A percentile compares a stretch with the other conserved stretches of the same genome.
These are phyloP conservation scores for Sitophilus oryzae DNA, from an alignment of 1,140 invertebrate species.

Conservation along the genomic window DNA sequence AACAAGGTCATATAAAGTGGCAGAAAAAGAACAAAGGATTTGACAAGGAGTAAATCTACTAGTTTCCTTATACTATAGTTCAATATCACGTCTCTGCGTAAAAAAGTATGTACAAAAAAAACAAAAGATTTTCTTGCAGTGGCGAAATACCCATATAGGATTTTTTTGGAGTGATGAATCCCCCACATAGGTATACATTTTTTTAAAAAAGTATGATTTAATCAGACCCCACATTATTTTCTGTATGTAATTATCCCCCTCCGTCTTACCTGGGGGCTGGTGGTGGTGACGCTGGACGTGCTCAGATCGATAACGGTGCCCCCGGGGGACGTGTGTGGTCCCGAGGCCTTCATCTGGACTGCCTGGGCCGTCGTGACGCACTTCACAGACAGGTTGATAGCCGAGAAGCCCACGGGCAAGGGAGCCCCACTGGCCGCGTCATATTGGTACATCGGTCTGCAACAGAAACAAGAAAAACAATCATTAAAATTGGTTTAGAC, in stretches of 20 bases:
- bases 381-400: slow-evolving; percentile 80
- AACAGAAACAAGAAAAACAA: slow-evolving; percentile 26
- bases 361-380: slow-evolving; percentile 67
- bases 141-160: too few relatives aligned
- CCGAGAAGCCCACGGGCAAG: slow-evolving; percentile 67
- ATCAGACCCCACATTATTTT: slow-evolving; percentile 8
- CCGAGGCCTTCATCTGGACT: slow-evolving; percentile 50
- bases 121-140: too few relatives aligned
- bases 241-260: slow-evolving; percentile 6
- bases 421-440: slow-evolving; percentile 54
- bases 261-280: slow-evolving; percentile 67
- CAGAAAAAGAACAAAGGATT: too few relatives aligned
- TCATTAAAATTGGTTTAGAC: not conserved
- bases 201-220: too few relatives aligned
- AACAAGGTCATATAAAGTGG: too few relatives aligned
- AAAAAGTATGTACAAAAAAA: too few relatives aligned
- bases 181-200: too few relatives aligned
- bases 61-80: too few relatives aligned
- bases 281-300: slow-evolving; percentile 74
- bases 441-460: slow-evolving; percentile 74
- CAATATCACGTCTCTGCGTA: too few relatives aligned
- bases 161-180: too few relatives aligned
- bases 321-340: slow-evolving; percentile 60
- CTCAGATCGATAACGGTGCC: slow-evolving; percentile 81
- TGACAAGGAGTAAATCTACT: too few relatives aligned